phyloP scores from a whole-genome alignment of 2,888 invertebrate species.

The Ophion ellenae region DNA sequence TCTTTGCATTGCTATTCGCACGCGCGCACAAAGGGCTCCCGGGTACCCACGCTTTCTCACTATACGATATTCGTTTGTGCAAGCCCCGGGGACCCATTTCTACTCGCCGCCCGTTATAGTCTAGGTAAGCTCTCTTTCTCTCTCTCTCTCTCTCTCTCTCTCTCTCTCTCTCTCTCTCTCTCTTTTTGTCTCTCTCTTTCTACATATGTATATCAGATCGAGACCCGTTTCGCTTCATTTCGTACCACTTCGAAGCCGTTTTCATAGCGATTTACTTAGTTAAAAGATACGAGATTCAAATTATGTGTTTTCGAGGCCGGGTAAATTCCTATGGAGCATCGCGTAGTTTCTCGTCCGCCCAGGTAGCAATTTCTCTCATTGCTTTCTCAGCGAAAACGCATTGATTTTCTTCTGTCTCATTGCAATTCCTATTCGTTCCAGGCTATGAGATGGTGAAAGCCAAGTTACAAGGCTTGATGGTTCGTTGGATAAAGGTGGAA shows the following conservation, averaged over 20 bases:
- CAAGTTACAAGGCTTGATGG: not conserved
- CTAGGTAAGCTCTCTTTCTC: not conserved
- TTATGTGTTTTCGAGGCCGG: not conserved
- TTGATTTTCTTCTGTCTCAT: not conserved
- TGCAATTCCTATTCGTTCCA: not conserved
- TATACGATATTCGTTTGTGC: slow-evolving; percentile 41
- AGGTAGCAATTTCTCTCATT: not conserved
- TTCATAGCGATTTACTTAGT: slow-evolving; percentile 1
- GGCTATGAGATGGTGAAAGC: not conserved
- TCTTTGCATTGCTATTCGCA: slow-evolving; percentile 38
- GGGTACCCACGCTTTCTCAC: slow-evolving; percentile 57
- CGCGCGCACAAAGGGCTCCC: slow-evolving; percentile 53
- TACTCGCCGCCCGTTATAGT: slow-evolving; percentile 23
- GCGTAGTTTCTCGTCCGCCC: not conserved
- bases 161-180: not conserved
- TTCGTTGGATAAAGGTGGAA: not conserved
- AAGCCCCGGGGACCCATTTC: slow-evolving; percentile 44
- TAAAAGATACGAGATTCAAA: slow-evolving; percentile 7
- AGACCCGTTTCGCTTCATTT: slow-evolving; percentile 30
- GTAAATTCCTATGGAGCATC: not conserved
- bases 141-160: no score
- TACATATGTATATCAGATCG: not conserved
- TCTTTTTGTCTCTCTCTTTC: not conserved
- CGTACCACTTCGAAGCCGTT: slow-evolving; percentile 36
- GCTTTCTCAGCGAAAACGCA: not conserved